phyloP scores from a whole-genome alignment of 2,888 invertebrate species.

The Temnothorax ravouxi region DNA sequence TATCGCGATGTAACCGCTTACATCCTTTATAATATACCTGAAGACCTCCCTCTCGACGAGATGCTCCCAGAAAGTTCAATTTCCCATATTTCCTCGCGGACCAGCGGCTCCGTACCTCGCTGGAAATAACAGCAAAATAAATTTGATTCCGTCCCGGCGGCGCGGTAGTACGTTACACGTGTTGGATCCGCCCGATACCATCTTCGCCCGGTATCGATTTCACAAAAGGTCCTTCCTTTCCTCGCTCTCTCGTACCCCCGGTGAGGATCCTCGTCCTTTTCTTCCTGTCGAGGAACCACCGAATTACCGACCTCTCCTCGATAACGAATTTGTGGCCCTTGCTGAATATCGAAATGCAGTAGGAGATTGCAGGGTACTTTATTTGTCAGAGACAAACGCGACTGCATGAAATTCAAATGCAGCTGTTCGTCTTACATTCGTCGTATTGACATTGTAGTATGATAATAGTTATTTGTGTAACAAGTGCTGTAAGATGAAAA shows the following conservation, averaged over 20 bases:
- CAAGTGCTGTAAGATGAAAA: no score
- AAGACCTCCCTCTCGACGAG: slow-evolving; percentile 31
- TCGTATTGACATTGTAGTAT: not conserved
- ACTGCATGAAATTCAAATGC: not conserved
- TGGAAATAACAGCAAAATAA: slow-evolving; percentile 82
- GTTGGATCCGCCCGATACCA: slow-evolving; percentile 85
- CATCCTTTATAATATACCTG: slow-evolving; percentile 33
- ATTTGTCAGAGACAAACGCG: slow-evolving; percentile 4
- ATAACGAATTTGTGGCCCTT: slow-evolving; percentile 68
- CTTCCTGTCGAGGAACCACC: slow-evolving; percentile 75
- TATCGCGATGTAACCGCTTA: slow-evolving; percentile 65
- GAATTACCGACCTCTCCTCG: slow-evolving; percentile 76
- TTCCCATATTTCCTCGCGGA: slow-evolving; percentile 71
- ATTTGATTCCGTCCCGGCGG: slow-evolving; percentile 82
- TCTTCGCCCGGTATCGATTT: slow-evolving; percentile 85
- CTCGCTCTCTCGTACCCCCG: slow-evolving; percentile 51
- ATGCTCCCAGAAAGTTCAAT: slow-evolving; percentile 66
- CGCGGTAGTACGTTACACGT: slow-evolving; percentile 86
- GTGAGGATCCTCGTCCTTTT: slow-evolving; percentile 65
- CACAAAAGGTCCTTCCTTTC: slow-evolving; percentile 81
- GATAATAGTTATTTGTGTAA: no score
- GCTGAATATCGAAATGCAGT: slow-evolving; percentile 14
- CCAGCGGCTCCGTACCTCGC: slow-evolving; percentile 45
- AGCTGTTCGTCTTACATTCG: not conserved
- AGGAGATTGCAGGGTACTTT: not conserved